phyloP scores from a whole-genome alignment of 1,140 invertebrate species.

The Leucophenga varia region DNA sequence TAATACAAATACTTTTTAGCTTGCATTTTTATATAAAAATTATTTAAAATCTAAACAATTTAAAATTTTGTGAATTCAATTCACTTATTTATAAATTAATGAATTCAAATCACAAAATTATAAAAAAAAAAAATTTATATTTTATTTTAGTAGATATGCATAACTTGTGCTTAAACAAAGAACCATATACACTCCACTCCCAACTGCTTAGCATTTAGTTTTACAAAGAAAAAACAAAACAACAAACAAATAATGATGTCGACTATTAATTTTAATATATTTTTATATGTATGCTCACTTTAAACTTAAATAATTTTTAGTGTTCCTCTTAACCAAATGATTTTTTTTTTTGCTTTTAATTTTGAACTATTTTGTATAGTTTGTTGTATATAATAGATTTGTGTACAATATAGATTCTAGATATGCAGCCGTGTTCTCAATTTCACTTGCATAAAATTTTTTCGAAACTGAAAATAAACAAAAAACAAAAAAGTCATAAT shows the following conservation, averaged over 20 bases:
- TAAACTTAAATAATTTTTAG: too few species aligned
- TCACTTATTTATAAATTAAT: not conserved
- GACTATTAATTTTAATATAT: too few species aligned
- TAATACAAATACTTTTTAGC: conserved; percentile 19
- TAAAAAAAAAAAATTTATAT: not conserved
- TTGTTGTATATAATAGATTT: too few species aligned
- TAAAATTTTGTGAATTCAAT: not conserved
- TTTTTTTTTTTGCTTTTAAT: too few species aligned
- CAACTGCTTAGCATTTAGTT: not conserved
- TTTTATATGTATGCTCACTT: not conserved
- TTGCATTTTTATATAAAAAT: conserved; percentile 2
- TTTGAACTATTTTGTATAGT: too few species aligned
- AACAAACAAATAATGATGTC: too few species aligned
- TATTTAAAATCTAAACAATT: not conserved
- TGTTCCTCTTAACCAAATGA: too few species aligned
- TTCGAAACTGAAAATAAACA: too few species aligned
- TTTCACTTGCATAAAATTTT: too few species aligned
- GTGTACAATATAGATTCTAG: conserved; percentile 7
- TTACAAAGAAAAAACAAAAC: not conserved
- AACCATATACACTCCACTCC: not conserved
- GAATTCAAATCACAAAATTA: not conserved
- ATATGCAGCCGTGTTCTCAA: too few species aligned
- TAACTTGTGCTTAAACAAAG: not conserved
- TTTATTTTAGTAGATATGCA: not conserved
- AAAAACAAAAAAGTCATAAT: too few species aligned